phyloP scores from a whole-genome alignment of 1,140 invertebrate species.

The Drosophila murphyi region DNA sequence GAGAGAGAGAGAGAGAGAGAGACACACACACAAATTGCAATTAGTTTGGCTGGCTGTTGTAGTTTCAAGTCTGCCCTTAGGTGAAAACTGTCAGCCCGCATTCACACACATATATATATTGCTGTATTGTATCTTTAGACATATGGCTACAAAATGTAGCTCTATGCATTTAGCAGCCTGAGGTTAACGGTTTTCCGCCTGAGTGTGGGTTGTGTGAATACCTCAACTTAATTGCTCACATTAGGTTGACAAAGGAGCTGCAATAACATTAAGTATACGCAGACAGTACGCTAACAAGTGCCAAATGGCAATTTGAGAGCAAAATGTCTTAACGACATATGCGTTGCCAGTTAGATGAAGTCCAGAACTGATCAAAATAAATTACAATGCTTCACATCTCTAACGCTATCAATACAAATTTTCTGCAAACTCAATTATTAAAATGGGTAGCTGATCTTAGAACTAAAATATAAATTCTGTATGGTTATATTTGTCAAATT shows the following conservation, averaged over 20 bases:
- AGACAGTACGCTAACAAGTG: slow-evolving; percentile 5
- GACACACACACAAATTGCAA: slow-evolving; percentile 62
- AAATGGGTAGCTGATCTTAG: no score
- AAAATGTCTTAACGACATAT: slow-evolving; percentile 4
- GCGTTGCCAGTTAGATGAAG: not conserved
- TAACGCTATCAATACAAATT: no score
- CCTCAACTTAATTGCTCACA: slow-evolving; percentile 74
- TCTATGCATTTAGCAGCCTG: slow-evolving; percentile 16
- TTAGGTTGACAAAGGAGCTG: slow-evolving; percentile 76
- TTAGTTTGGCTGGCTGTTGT: slow-evolving; percentile 63
- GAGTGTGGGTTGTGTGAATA: slow-evolving; percentile 49
- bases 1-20: slow-evolving; percentile 12
- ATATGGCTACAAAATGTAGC: not conserved
- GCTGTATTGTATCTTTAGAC: not conserved
- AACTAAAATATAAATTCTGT: no score
- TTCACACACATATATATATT: slow-evolving; percentile 2
- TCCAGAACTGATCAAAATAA: not conserved
- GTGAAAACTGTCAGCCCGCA: slow-evolving; percentile 47
- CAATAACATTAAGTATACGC: slow-evolving; percentile 74
- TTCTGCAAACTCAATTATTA: no score
- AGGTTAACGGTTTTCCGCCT: slow-evolving; percentile 17
- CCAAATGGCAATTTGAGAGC: slow-evolving; percentile 26
- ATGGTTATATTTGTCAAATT: no score
- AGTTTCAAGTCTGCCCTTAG: slow-evolving; percentile 47
- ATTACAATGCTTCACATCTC: no score